Conservation (phyloP, 1,140 invertebrate genomes). For the Drosophila oshimai region DNA sequence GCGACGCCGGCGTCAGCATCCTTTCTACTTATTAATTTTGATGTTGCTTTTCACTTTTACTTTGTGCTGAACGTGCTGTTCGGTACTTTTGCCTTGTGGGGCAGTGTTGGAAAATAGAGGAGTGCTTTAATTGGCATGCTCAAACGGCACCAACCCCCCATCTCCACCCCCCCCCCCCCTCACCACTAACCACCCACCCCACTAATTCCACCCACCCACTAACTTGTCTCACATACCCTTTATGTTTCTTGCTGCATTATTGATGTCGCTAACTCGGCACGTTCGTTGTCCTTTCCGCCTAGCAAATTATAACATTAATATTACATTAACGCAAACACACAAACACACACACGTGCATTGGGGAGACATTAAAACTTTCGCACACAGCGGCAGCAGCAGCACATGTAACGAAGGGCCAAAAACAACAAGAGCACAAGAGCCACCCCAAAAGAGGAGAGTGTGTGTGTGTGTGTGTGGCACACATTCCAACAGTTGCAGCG, state of each 20-base stretch:
- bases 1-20: slow-evolving; percentile 55
- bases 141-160: neutral
- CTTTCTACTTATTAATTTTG: slow-evolving; percentile 80
- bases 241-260: slow-evolving; percentile 63
- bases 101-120: slow-evolving; percentile 29
- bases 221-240: slow-evolving; percentile 9
- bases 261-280: slow-evolving; percentile 48
- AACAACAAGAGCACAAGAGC: slow-evolving; percentile 63
- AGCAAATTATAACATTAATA: slow-evolving; percentile 79
- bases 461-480: slow-evolving; percentile 58
- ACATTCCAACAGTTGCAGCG: slow-evolving; percentile 78
- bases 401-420: slow-evolving; percentile 66
- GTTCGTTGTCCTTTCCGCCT: slow-evolving; percentile 46
- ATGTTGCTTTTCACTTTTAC: slow-evolving; percentile 81
- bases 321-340: slow-evolving; percentile 70
- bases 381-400: slow-evolving; percentile 38
- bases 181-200: neutral
- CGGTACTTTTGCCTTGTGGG: neutral
- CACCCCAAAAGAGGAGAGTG: slow-evolving; percentile 31
- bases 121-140: slow-evolving; percentile 24
- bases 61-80: slow-evolving; percentile 66
- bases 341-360: slow-evolving; percentile 46
- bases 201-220: neutral
- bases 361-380: slow-evolving; percentile 76
- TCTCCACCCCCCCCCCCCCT: neutral